A percentile compares a stretch with the other conserved stretches of the same genome.
Evolutionary conservation across 2,113 vertebrate genomes (phyloP).

Genomic region (Phylloscopus trochilus): DNA sequence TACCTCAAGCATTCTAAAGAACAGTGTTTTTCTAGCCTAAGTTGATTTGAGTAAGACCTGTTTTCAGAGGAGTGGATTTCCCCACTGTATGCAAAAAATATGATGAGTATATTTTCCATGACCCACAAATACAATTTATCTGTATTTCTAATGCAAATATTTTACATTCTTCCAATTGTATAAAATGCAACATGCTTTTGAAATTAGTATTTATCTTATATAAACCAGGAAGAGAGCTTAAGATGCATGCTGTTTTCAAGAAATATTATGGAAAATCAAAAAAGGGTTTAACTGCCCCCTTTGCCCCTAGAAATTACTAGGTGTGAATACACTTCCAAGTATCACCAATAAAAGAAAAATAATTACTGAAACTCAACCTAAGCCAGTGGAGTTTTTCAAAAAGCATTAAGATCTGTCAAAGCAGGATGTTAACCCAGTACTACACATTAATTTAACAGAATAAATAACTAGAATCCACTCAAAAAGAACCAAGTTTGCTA

Average conservation of each 20-base stretch:
- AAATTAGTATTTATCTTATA: not conserved
- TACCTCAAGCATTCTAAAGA: not conserved
- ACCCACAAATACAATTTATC: not conserved
- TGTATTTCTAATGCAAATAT: not conserved
- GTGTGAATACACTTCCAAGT: not conserved
- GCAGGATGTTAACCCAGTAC: not conserved
- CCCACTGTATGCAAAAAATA: not conserved
- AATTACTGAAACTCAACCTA: not conserved
- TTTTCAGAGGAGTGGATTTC: not conserved
- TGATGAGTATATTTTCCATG: not conserved
- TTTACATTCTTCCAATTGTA: not conserved
- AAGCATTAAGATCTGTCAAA: not conserved
- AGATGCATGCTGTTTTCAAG: not conserved
- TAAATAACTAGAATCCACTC: not conserved
- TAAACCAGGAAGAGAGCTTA: not conserved
- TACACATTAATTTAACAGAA: not conserved
- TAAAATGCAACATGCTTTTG: not conserved
- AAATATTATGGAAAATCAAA: not conserved
- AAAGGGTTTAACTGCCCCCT: not conserved
- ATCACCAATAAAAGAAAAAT: not conserved
- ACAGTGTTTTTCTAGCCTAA: not conserved
- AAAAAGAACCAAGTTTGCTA: not conserved
- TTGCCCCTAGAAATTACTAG: not conserved
- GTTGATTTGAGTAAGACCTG: not conserved
- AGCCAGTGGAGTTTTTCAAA: not conserved